A percentile compares a stretch with the other conserved stretches of the same genome.
Evolutionary conservation across 1,140 invertebrate species (phyloP).

Genomic region (Riptortus pedestris): DNA sequence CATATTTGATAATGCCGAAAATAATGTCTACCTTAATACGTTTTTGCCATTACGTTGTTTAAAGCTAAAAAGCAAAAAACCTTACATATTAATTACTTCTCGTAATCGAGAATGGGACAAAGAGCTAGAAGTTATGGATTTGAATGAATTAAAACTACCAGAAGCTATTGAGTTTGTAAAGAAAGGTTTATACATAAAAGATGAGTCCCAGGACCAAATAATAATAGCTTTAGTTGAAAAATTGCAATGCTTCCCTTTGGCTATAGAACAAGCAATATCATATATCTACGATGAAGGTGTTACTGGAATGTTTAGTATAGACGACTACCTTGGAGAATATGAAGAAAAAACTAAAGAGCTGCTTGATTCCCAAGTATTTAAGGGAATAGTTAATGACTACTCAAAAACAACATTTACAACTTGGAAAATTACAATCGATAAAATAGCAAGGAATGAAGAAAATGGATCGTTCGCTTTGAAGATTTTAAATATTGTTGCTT

Average conservation of each 20-base stretch:
- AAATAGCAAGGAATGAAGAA: not conserved
- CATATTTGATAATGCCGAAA: too few species aligned
- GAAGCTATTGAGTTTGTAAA: not conserved
- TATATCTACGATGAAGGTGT: not conserved
- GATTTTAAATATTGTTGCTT: not conserved
- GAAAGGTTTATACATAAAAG: not conserved
- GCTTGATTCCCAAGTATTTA: not conserved
- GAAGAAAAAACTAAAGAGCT: not conserved
- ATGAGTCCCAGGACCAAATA: too few species aligned
- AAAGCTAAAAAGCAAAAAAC: not conserved
- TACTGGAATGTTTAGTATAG: not conserved
- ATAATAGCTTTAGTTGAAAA: too few species aligned
- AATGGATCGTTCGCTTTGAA: not conserved
- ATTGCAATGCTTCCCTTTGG: not conserved
- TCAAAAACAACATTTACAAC: not conserved
- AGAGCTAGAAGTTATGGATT: not conserved
- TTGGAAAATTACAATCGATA: slow-evolving; percentile 1
- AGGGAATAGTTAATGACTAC: not conserved
- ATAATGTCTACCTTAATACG: not conserved
- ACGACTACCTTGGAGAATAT: not conserved
- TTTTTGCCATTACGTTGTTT: not conserved
- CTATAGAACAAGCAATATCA: not conserved
- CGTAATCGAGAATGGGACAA: not conserved
- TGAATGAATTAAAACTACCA: not conserved
- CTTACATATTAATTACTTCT: not conserved